phyloP scores from a whole-genome alignment of 2,113 vertebrate species.

The Prietella phreatophila region DNA sequence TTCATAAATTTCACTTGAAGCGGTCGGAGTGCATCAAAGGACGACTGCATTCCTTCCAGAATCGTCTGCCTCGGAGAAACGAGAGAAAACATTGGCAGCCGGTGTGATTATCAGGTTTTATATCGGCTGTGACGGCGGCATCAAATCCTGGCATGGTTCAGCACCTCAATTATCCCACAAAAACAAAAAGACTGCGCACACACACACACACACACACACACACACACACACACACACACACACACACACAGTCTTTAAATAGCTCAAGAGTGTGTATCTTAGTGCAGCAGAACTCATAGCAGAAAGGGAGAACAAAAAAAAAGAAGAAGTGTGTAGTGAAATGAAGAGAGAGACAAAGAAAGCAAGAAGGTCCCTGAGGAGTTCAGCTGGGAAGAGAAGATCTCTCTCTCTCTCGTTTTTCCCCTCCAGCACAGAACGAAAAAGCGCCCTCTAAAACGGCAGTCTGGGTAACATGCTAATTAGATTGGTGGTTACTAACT shows the following conservation, averaged over 20 bases:
- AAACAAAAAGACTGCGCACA: neutral
- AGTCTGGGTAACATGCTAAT: constrained; percentile 24
- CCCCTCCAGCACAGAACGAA: neutral
- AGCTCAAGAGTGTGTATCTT: constrained; percentile 3
- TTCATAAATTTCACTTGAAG: neutral
- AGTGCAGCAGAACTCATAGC: neutral
- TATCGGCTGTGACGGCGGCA: neutral
- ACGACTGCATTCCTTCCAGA: neutral
- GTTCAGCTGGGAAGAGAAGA: constrained; percentile 12
- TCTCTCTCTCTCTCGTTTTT: neutral
- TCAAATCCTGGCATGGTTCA: neutral
- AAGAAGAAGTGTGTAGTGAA: neutral
- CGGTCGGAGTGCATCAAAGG: neutral
- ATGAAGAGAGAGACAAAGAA: neutral
- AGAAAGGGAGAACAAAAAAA: neutral
- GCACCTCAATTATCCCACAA: constrained; percentile 3
- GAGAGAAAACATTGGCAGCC: neutral
- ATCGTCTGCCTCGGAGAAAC: neutral
- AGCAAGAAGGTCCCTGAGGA: neutral
- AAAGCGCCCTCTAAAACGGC: neutral
- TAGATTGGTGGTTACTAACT: neutral
- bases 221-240: neutral
- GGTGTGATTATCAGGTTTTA: neutral
- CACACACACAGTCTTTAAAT: constrained; percentile 12
- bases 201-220: neutral